These are phyloP conservation scores for Ciconia maguari DNA, from an alignment of 2,113 vertebrate genomes.

Conservation along the genomic window DNA sequence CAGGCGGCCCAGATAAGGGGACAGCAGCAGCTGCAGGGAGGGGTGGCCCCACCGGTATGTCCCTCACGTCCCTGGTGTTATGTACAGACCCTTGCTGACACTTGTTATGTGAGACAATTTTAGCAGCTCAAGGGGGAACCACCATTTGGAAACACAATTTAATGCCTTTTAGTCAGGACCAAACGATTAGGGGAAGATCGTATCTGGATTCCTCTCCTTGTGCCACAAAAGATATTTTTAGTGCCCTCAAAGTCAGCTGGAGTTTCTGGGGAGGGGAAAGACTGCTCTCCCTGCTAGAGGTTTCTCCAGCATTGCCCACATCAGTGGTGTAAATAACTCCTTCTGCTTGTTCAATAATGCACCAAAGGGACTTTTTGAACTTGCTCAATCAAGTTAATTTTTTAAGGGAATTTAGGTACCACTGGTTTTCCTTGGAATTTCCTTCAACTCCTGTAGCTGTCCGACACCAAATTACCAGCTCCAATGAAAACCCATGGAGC, in stretches of 20 bases:
- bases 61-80: not conserved
- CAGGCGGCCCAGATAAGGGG: not conserved
- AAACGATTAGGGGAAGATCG: not conserved
- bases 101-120: not conserved
- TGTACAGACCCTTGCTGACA: not conserved
- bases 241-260: not conserved
- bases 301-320: not conserved
- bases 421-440: not conserved
- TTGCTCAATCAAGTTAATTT: not conserved
- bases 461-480: not conserved
- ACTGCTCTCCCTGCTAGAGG: not conserved
- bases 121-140: not conserved
- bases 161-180: not conserved
- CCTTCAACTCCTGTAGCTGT: not conserved
- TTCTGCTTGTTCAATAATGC: not conserved
- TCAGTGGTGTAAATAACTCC: not conserved
- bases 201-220: not conserved
- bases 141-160: not conserved
- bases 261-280: not conserved
- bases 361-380: not conserved
- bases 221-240: not conserved
- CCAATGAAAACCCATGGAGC: not conserved
- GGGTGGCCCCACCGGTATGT: not conserved
- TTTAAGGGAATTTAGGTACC: not conserved
- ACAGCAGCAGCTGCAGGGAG: constrained; percentile 40